Conservation (phyloP, 2,888 invertebrate species). For the Apoderus coryli region DNA sequence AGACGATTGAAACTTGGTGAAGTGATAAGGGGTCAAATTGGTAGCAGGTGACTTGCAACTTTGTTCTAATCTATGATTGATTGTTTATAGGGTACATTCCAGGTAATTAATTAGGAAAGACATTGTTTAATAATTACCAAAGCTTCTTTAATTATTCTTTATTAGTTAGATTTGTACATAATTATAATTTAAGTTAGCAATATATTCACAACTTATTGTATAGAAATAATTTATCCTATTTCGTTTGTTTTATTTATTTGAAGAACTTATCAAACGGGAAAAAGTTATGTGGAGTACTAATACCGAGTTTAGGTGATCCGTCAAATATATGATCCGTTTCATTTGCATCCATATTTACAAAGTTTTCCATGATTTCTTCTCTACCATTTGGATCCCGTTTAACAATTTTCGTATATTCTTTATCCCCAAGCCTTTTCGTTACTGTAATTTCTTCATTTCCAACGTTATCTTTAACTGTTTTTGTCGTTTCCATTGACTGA, state of each 20-base stretch:
- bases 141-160: no score
- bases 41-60: no score
- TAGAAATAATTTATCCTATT: constrained; percentile 2
- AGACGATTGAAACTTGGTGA: no score
- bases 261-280: constrained; percentile 23
- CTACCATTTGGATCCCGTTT: constrained; percentile 31
- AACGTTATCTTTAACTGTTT: constrained; percentile 38
- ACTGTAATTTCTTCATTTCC: constrained; percentile 46
- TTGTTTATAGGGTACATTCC: no score
- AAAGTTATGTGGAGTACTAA: constrained; percentile 13
- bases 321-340: constrained; percentile 19
- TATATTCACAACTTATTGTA: no score
- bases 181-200: no score
- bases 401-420: constrained; percentile 33
- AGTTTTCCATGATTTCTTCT: constrained; percentile 26
- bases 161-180: no score
- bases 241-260: constrained; percentile 15
- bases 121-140: no score
- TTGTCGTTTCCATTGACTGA: constrained; percentile 38
- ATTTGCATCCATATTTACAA: constrained; percentile 26
- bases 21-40: no score
- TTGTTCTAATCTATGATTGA: no score
- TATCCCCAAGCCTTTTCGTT: constrained; percentile 29
- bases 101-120: no score
- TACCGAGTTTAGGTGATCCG: constrained; percentile 3